These are phyloP conservation scores for Adrianichthys oophorus DNA, from an alignment of 2,797 vertebrate species.

Conservation along the genomic window DNA sequence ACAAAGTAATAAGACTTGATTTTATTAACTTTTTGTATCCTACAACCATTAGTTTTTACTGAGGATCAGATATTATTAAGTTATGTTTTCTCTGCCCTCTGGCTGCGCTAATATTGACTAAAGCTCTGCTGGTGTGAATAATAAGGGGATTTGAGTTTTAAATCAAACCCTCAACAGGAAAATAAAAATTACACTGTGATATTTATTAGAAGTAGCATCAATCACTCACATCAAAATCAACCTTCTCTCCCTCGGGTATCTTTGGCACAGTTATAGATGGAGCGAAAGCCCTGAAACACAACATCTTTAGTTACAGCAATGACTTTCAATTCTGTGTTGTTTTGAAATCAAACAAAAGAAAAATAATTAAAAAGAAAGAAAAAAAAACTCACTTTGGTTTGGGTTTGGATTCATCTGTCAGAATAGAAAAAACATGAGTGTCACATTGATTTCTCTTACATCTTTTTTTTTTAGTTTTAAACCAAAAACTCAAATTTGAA, in stretches of 20 bases:
- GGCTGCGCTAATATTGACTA: background rate
- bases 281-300: constrained; percentile 63
- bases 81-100: no score
- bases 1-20: no score
- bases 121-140: background rate
- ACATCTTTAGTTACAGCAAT: constrained; percentile 8
- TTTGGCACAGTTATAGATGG: constrained; percentile 67
- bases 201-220: constrained; percentile 4
- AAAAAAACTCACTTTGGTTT: constrained; percentile 71
- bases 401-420: constrained; percentile 70
- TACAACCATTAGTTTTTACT: no score
- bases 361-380: constrained; percentile 6
- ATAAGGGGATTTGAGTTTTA: background rate
- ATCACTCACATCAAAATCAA: constrained; percentile 78
- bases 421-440: background rate
- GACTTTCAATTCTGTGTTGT: background rate
- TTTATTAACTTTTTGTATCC: no score
- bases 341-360: constrained; percentile 1
- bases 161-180: background rate
- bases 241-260: constrained; percentile 77
- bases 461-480: background rate
- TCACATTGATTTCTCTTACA: background rate
- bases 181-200: background rate
- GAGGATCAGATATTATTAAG: no score
- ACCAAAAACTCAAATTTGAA: no score